Percentiles rank a stretch among this genome's conserved stretches.
Conservation (phyloP, 2,888 invertebrate genomes). For the Drosophila tanythrix region DNA sequence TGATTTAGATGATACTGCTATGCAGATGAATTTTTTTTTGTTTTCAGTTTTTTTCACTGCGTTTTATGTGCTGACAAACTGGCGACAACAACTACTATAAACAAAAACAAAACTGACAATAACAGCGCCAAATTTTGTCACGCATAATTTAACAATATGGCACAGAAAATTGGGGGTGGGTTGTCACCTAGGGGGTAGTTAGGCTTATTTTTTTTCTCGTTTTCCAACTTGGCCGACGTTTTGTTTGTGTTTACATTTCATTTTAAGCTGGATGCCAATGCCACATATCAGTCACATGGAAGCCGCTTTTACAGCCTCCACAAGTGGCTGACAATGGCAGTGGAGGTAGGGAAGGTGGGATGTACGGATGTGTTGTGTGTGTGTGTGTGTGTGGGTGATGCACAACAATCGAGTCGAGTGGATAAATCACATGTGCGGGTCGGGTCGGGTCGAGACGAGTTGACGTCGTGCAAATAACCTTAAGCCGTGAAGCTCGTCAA, state of each 20-base stretch:
- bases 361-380: neutral
- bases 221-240: neutral
- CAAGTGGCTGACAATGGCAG: constrained; percentile 18
- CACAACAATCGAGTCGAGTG: constrained; percentile 53
- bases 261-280: constrained; percentile 66
- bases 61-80: constrained; percentile 76
- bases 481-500: constrained; percentile 76
- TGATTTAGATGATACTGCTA: constrained; percentile 71
- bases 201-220: constrained; percentile 1
- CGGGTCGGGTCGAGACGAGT: constrained; percentile 60
- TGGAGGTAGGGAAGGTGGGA: neutral
- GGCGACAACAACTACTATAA: constrained; percentile 31
- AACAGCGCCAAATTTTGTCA: constrained; percentile 34
- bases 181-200: neutral
- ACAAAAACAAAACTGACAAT: constrained; percentile 23
- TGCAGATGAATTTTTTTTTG: constrained; percentile 63
- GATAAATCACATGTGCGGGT: constrained; percentile 1
- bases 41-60: constrained; percentile 27
- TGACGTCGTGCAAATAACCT: constrained; percentile 68
- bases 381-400: neutral
- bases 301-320: constrained; percentile 56
- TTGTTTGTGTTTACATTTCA: constrained; percentile 74
- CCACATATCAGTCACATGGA: constrained; percentile 77
- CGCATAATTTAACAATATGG: constrained; percentile 71
- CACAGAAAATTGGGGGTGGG: neutral